Conservation (phyloP, 2,113 vertebrate genomes). For the Brachyhypopomus occidentalis region DNA sequence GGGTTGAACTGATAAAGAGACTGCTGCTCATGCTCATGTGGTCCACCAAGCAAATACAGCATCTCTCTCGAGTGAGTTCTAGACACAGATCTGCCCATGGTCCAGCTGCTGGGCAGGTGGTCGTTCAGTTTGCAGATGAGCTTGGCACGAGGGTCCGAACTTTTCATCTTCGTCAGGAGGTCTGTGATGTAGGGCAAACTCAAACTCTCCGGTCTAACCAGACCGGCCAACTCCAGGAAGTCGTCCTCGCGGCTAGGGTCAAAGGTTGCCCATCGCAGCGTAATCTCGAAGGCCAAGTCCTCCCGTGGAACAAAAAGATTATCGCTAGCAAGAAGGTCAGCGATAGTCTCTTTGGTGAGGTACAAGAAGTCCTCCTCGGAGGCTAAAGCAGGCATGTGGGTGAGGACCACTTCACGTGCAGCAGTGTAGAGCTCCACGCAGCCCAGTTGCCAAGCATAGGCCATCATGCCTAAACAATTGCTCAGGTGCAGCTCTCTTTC, state of each 20-base stretch:
- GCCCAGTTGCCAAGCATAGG: constrained; percentile 77
- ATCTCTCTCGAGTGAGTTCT: constrained; percentile 75
- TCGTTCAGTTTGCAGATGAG: constrained; percentile 78
- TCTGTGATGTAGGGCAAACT: constrained; percentile 79
- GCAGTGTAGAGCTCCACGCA: constrained; percentile 70
- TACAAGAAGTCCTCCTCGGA: constrained; percentile 76
- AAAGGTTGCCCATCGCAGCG: constrained; percentile 79
- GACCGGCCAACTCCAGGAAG: constrained; percentile 78
- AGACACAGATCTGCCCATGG: constrained; percentile 53
- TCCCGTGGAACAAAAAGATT: constrained; percentile 77
- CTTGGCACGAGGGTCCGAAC: constrained; percentile 71
- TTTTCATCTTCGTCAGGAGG: constrained; percentile 73
- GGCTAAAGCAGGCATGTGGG: constrained; percentile 78
- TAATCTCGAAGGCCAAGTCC: constrained; percentile 80
- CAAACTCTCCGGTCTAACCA: constrained; percentile 80
- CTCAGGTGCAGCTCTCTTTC: constrained; percentile 82
- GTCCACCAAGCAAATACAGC: constrained; percentile 83
- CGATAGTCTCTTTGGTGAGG: constrained; percentile 76
- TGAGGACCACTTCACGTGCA: constrained; percentile 78
- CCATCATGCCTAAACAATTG: constrained; percentile 85
- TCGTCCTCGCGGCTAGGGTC: constrained; percentile 75
- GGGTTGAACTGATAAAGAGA: constrained; percentile 81
- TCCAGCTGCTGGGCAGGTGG: constrained; percentile 78
- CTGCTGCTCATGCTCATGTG: constrained; percentile 82
- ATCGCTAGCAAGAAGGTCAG: constrained; percentile 77